Conservation (phyloP, 2,888 invertebrate species). For the Cephus runcator region DNA sequence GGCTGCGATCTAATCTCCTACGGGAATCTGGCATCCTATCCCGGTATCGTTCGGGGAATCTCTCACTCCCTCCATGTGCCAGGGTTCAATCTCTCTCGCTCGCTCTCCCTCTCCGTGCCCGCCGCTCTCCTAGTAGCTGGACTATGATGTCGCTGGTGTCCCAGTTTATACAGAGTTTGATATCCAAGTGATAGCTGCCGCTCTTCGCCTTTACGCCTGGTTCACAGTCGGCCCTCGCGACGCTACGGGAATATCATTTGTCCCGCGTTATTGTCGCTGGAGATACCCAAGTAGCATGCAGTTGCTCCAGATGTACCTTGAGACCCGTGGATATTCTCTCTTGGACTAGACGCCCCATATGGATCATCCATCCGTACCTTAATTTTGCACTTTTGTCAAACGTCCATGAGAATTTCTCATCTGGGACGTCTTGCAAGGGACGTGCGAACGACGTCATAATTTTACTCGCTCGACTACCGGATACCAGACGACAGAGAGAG, state of each 20-base stretch:
- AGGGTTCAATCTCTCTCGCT: not conserved
- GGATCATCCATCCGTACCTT: no score
- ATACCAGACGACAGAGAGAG: not conserved
- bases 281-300: not conserved
- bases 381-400: not conserved
- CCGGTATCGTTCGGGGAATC: conserved; percentile 57
- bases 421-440: not conserved
- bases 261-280: not conserved
- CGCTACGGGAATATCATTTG: conserved; percentile 20
- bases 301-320: not conserved
- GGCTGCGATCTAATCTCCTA: conserved; percentile 58
- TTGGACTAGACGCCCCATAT: not conserved
- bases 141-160: conserved; percentile 35
- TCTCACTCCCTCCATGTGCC: conserved; percentile 26
- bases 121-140: conserved; percentile 11
- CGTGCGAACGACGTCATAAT: not conserved
- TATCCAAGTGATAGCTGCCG: conserved; percentile 51
- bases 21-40: conserved; percentile 63
- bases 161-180: conserved; percentile 61
- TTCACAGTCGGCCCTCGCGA: not conserved
- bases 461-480: not conserved
- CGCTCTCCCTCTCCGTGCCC: conserved; percentile 24
- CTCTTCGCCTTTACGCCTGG: not conserved
- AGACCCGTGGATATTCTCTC: not conserved
- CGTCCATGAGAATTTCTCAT: not conserved